These are phyloP conservation scores for Chelonus insularis DNA, from an alignment of 1,140 invertebrate genomes.

Conservation along the genomic window DNA sequence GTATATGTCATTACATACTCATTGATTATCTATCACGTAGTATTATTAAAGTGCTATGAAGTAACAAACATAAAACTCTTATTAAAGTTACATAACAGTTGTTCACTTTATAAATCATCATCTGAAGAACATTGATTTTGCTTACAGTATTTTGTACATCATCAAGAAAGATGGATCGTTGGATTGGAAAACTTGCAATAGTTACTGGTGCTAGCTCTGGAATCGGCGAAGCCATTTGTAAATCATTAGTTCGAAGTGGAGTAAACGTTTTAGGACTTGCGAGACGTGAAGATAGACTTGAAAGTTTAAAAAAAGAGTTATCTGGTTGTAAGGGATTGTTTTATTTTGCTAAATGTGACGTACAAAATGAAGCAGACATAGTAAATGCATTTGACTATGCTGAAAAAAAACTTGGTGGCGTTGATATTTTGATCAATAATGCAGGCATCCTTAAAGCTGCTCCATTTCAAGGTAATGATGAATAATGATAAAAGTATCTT, in stretches of 20 bases:
- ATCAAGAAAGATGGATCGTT: constrained; percentile 38
- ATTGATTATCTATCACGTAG: no score
- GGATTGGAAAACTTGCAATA: constrained; percentile 57
- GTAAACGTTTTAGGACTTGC: constrained; percentile 17
- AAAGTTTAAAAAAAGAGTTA: background rate
- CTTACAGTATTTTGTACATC: background rate
- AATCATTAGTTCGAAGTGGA: constrained; percentile 31
- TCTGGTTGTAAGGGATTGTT: background rate
- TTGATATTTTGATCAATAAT: constrained; percentile 11
- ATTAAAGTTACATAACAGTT: no score
- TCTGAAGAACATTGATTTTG: no score
- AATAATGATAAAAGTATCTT: no score
- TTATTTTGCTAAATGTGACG: background rate
- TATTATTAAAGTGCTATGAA: no score
- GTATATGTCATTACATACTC: no score
- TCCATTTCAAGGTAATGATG: background rate
- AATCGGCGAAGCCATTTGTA: constrained; percentile 53
- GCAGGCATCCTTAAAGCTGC: background rate
- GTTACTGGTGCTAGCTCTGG: constrained; percentile 60
- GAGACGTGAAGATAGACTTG: background rate
- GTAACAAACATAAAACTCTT: no score
- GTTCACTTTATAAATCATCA: no score
- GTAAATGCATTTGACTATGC: constrained; percentile 3
- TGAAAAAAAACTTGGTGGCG: background rate
- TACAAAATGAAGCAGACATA: constrained; percentile 11